Evolutionary conservation across 2,797 vertebrate genomes (phyloP).

Genomic region (Siniperca obscura): DNA sequence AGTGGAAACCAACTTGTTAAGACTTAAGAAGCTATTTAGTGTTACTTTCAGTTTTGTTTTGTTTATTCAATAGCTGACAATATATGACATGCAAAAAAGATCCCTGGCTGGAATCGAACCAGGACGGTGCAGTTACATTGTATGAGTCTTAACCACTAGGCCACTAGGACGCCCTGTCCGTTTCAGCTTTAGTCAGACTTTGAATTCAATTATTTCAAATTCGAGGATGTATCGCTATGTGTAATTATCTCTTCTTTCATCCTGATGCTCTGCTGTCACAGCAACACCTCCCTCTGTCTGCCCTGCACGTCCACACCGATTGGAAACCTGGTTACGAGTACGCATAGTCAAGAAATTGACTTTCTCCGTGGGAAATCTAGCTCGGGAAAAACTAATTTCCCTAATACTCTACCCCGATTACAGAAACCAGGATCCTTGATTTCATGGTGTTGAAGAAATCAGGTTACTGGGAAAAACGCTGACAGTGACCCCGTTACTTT

Average conservation of each 20-base stretch:
- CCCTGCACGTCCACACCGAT: no score
- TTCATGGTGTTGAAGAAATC: background rate
- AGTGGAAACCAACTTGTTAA: no score
- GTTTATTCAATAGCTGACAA: no score
- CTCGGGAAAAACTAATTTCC: no score
- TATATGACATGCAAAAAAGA: no score
- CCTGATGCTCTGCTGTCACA: no score
- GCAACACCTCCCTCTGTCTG: background rate
- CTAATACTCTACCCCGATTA: background rate
- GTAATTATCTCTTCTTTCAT: background rate
- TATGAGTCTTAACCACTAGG: background rate
- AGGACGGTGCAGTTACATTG: background rate
- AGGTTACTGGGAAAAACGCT: background rate
- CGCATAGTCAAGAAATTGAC: background rate
- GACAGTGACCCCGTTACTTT: background rate
- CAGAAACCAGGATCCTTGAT: background rate
- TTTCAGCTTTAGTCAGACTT: background rate
- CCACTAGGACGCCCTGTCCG: background rate
- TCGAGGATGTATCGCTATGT: background rate
- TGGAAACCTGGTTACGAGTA: background rate
- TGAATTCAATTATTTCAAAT: background rate
- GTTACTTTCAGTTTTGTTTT: no score
- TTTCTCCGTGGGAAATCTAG: background rate
- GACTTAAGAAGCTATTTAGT: no score
- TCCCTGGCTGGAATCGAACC: background rate